A percentile compares a stretch with the other conserved stretches of the same genome.
Evolutionary conservation across 2,888 invertebrate species (phyloP).

Genomic region (Lottia scabra): DNA sequence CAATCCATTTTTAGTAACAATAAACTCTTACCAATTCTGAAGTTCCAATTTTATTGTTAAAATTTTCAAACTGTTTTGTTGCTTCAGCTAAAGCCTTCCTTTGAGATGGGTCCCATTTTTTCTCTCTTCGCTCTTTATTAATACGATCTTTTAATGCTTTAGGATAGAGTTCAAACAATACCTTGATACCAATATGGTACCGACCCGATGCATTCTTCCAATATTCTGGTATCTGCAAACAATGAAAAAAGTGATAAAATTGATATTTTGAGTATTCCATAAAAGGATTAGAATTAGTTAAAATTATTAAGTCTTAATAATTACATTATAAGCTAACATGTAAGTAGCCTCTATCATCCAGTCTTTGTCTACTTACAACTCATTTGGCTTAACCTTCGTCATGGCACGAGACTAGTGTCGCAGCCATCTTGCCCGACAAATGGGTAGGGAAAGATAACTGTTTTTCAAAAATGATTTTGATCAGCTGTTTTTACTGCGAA

Average conservation of each 20-base stretch:
- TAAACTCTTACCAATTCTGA: conserved; percentile 22
- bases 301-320: too few relatives aligned
- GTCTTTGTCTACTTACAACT: too few relatives aligned
- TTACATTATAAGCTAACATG: too few relatives aligned
- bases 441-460: too few relatives aligned
- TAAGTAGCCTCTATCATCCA: too few relatives aligned
- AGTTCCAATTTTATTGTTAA: conserved; percentile 75
- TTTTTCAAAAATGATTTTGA: too few relatives aligned
- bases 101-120: conserved; percentile 86
- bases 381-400: too few relatives aligned
- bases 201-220: conserved; percentile 89
- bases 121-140: conserved; percentile 80
- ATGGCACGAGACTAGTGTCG: too few relatives aligned
- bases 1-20: not conserved
- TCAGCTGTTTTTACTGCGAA: too few relatives aligned
- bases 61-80: conserved; percentile 77
- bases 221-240: conserved; percentile 78
- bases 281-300: not conserved
- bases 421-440: too few relatives aligned
- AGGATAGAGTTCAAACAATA: conserved; percentile 88
- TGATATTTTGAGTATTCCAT: too few relatives aligned
- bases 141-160: conserved; percentile 85
- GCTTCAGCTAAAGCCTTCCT: conserved; percentile 84
- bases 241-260: too few relatives aligned
- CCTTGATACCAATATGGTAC: conserved; percentile 89